These are phyloP conservation scores for Sarcophaga peregrina DNA, from an alignment of 1,140 invertebrate genomes.

Conservation along the genomic window DNA sequence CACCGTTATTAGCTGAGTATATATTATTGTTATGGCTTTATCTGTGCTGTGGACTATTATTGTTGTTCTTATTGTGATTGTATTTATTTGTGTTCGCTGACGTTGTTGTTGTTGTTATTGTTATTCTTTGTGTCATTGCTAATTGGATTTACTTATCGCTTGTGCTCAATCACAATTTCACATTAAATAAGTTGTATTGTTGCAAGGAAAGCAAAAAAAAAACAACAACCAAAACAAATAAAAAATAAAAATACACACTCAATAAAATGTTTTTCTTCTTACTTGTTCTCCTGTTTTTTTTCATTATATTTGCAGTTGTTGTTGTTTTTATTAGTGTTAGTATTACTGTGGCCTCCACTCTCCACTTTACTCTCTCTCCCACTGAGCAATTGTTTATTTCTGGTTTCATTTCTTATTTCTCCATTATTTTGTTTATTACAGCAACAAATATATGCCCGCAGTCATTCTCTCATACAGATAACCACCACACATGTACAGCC, in stretches of 20 bases:
- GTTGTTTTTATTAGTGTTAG: too few species aligned
- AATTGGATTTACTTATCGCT: conserved; percentile 48
- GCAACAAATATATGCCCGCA: too few species aligned
- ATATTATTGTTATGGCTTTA: neutral
- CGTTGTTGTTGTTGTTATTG: too few species aligned
- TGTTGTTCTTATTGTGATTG: neutral
- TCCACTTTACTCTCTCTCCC: too few species aligned
- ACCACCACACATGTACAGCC: neutral
- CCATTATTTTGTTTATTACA: neutral
- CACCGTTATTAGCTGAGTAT: neutral
- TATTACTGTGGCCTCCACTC: too few species aligned
- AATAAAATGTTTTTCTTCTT: too few species aligned
- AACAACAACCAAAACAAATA: neutral
- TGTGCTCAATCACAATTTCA: conserved; percentile 45
- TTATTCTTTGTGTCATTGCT: conserved; percentile 32
- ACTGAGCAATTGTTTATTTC: neutral
- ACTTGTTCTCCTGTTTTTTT: too few species aligned
- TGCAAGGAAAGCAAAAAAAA: neutral
- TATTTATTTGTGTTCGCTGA: too few species aligned
- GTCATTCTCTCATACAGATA: neutral
- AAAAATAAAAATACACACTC: too few species aligned
- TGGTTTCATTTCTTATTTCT: neutral
- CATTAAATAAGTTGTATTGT: conserved; percentile 46
- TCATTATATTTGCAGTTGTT: too few species aligned
- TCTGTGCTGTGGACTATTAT: neutral